A percentile compares a stretch with the other conserved stretches of the same genome.
Conservation (phyloP, 2,113 vertebrate genomes). For the Mola mola region DNA sequence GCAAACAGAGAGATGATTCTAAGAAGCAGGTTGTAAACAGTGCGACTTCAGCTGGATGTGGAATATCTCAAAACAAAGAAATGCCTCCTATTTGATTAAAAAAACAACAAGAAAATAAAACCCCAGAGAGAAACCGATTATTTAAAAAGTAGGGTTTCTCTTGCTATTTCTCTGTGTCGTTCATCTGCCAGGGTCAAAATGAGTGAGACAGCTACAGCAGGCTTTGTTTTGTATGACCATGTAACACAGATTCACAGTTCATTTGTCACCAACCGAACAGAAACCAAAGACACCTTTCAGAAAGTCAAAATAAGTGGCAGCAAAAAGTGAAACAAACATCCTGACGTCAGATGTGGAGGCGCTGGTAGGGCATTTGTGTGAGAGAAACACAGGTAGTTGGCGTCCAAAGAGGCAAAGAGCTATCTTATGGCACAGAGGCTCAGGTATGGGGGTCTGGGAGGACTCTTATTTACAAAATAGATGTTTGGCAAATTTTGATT, state of each 20-base stretch:
- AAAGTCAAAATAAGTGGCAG: constrained; percentile 40
- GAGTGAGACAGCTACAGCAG: constrained; percentile 40
- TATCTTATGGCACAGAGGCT: constrained; percentile 74
- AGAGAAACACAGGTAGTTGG: constrained; percentile 69
- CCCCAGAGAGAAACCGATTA: no score
- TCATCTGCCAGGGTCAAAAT: no score
- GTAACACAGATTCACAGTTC: constrained; percentile 76
- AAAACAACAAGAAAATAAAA: constrained; percentile 12
- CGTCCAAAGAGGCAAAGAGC: constrained; percentile 68
- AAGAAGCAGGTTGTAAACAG: constrained; percentile 62
- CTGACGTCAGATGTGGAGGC: constrained; percentile 58
- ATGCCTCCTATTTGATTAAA: constrained; percentile 32
- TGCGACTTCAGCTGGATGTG: constrained; percentile 49
- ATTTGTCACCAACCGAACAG: constrained; percentile 57
- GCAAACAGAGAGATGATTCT: constrained; percentile 37
- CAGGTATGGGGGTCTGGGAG: constrained; percentile 53
- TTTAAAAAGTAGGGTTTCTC: background rate
- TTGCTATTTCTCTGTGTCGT: background rate
- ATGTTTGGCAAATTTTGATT: constrained; percentile 73
- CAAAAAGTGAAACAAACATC: constrained; percentile 61
- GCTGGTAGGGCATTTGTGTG: constrained; percentile 71
- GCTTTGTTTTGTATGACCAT: constrained; percentile 56
- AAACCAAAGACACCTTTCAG: constrained; percentile 48
- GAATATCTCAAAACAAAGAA: constrained; percentile 56
- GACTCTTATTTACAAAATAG: constrained; percentile 78